Conservation (phyloP, 2,888 invertebrate species). For the Clostera curtula region DNA sequence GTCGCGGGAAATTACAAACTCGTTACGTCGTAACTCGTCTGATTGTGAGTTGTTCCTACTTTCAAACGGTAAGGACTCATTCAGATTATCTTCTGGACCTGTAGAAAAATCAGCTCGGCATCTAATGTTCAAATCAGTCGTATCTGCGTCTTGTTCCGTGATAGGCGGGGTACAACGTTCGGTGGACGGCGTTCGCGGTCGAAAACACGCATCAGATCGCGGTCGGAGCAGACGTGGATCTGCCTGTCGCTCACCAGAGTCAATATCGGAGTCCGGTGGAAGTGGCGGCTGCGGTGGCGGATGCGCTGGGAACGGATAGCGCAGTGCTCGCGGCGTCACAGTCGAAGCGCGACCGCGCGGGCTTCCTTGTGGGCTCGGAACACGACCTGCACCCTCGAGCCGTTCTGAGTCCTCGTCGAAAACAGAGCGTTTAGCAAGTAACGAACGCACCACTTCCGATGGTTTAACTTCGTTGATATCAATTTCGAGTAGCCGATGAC, state of each 20-base stretch:
- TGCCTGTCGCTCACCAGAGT: conserved; percentile 22
- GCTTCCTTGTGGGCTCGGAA: conserved; percentile 75
- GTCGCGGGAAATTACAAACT: conserved; percentile 5
- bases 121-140: no score
- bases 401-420: conserved; percentile 97
- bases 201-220: conserved; percentile 43
- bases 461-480: conserved; percentile 90
- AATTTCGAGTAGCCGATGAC: conserved; percentile 85
- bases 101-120: no score
- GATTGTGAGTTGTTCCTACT: no score
- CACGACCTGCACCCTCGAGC: conserved; percentile 91
- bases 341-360: conserved; percentile 60
- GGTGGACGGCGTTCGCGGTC: conserved; percentile 69
- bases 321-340: conserved; percentile 70
- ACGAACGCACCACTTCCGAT: conserved; percentile 93
- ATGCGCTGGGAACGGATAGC: conserved; percentile 87
- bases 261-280: conserved; percentile 23
- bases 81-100: no score
- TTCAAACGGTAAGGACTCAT: no score
- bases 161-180: conserved; percentile 16
- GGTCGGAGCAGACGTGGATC: conserved; percentile 36
- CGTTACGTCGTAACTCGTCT: no score
- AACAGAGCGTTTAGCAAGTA: conserved; percentile 93
- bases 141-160: conserved; percentile 17
- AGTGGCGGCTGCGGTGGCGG: conserved; percentile 66